phyloP scores from a whole-genome alignment of 2,113 vertebrate genomes.

The Sclerurus mexicanus region DNA sequence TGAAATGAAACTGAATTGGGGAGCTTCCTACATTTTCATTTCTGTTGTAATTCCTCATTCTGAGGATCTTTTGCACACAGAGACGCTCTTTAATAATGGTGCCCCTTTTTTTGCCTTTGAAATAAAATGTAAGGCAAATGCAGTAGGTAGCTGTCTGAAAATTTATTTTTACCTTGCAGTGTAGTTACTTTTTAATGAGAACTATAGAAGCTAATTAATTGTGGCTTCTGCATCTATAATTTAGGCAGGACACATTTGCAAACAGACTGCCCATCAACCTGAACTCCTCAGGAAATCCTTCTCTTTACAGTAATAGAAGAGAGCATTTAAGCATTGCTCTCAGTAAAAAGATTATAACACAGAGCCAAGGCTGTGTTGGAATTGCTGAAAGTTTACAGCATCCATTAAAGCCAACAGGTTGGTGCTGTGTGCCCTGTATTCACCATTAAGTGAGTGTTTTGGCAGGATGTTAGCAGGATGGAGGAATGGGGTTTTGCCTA shows the following conservation, averaged over 20 bases:
- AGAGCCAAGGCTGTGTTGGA: background rate
- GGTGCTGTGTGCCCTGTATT: background rate
- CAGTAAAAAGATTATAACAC: background rate
- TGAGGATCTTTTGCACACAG: background rate
- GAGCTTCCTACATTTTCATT: background rate
- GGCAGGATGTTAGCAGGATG: background rate
- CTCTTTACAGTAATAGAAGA: background rate
- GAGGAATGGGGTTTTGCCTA: background rate
- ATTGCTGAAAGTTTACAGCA: background rate
- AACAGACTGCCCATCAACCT: background rate
- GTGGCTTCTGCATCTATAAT: constrained; percentile 21
- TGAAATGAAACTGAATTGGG: background rate
- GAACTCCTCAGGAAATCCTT: background rate
- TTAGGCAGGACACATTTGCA: background rate
- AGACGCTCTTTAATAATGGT: background rate
- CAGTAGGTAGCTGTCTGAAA: background rate
- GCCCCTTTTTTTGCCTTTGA: background rate
- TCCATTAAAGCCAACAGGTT: background rate
- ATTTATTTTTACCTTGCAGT: constrained; percentile 11
- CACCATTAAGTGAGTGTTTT: background rate
- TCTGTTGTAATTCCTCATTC: background rate
- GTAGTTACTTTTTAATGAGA: constrained; percentile 3
- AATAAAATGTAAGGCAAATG: background rate
- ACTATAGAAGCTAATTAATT: background rate
- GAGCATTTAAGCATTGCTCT: background rate